These are phyloP conservation scores for Matsumyia berberina DNA, from an alignment of 2,888 invertebrate species.

Conservation along the genomic window DNA sequence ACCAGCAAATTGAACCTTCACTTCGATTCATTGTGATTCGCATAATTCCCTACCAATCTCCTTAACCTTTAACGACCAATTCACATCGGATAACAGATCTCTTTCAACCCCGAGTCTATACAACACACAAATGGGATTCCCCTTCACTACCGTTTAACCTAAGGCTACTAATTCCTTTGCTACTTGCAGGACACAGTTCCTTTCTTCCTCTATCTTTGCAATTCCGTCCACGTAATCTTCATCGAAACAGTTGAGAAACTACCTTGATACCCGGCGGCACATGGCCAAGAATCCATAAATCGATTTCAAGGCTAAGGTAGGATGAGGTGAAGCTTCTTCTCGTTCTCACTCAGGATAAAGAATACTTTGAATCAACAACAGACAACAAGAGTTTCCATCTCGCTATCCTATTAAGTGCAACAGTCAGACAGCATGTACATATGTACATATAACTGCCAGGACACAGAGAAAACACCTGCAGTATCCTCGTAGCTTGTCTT, in stretches of 20 bases:
- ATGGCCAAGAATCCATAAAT: constrained; percentile 53
- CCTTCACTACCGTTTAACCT: neutral
- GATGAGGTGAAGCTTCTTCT: neutral
- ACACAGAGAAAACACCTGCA: constrained; percentile 5
- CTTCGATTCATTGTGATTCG: neutral
- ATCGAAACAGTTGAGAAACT: constrained; percentile 33
- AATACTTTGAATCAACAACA: constrained; percentile 32
- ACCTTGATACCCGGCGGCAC: constrained; percentile 38
- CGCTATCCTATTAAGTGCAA: constrained; percentile 42
- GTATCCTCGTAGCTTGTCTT: neutral
- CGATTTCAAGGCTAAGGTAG: constrained; percentile 30
- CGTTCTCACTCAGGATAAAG: constrained; percentile 12
- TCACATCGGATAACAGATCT: constrained; percentile 1
- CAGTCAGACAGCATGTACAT: constrained; percentile 7
- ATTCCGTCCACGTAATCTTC: constrained; percentile 35
- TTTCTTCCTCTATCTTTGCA: neutral
- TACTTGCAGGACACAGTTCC: neutral
- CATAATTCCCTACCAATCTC: neutral
- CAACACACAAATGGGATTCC: neutral
- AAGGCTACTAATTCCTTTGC: constrained; percentile 2
- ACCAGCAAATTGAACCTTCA: constrained; percentile 5
- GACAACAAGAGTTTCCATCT: constrained; percentile 15
- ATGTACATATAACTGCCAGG: too few species aligned
- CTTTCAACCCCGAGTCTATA: neutral
- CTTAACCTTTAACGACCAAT: neutral